Conservation (phyloP, 1,140 invertebrate species). For the Eupristina koningsbergeri region DNA sequence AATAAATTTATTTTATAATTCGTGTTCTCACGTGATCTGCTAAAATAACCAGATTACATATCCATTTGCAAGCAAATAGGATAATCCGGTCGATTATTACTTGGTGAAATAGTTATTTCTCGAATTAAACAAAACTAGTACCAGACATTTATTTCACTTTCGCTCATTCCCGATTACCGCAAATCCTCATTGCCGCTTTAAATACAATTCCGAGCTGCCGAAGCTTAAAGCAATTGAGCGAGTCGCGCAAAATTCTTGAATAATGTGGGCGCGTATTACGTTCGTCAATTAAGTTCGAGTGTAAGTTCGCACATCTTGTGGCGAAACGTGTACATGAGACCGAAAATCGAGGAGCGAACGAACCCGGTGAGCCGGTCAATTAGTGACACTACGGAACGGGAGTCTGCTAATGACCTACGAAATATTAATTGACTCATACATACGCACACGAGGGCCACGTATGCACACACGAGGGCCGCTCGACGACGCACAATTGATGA, state of each 20-base stretch:
- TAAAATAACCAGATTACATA: neutral
- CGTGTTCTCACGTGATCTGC: neutral
- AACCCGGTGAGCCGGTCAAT: constrained; percentile 53
- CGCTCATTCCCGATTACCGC: neutral
- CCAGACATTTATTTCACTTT: neutral
- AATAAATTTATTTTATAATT: neutral
- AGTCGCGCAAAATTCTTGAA: constrained; percentile 39
- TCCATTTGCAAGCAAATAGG: neutral
- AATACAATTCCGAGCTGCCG: constrained; percentile 7
- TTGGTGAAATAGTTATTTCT: neutral
- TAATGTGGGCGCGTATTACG: constrained; percentile 23
- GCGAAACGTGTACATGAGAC: neutral
- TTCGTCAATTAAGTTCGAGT: constrained; percentile 31
- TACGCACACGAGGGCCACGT: neutral
- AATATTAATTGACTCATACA: constrained; percentile 59
- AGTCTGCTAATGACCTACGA: constrained; percentile 58
- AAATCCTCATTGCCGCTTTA: neutral
- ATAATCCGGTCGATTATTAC: neutral
- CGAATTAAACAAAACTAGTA: neutral
- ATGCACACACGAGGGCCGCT: neutral
- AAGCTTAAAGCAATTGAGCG: constrained; percentile 48
- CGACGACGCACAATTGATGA: neutral
- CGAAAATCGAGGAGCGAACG: neutral
- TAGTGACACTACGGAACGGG: constrained; percentile 55
- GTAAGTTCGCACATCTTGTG: constrained; percentile 4